Evolutionary conservation across 2,113 vertebrate species (phyloP).

Genomic region (Cacatua alba): DNA sequence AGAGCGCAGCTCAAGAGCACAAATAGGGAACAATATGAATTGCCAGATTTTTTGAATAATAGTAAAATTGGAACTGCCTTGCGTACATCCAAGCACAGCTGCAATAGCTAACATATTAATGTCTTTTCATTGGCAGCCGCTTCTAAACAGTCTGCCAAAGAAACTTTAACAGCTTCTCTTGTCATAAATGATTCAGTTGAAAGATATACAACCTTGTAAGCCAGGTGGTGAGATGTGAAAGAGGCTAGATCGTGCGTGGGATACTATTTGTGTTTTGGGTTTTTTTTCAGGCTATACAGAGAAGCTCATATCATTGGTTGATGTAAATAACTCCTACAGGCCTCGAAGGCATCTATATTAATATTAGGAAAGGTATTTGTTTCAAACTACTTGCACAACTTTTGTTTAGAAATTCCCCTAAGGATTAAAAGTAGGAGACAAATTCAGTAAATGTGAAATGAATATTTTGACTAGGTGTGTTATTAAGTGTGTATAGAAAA

Average conservation of each 20-base stretch:
- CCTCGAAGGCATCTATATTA: not conserved
- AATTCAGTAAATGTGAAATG: not conserved
- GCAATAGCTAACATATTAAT: constrained; percentile 32
- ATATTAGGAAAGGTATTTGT: not conserved
- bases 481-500: not conserved
- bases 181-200: constrained; percentile 58
- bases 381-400: not conserved
- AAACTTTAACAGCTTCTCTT: constrained; percentile 43
- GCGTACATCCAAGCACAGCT: constrained; percentile 40
- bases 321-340: not conserved
- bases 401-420: not conserved
- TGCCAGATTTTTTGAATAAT: constrained; percentile 22
- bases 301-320: not conserved
- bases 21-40: not conserved
- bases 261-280: rapidly evolving
- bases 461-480: not conserved
- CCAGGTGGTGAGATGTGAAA: constrained; percentile 51
- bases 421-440: not conserved
- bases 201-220: constrained; percentile 50
- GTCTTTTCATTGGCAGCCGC: constrained; percentile 56
- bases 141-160: constrained; percentile 54
- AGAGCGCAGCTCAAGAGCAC: not conserved
- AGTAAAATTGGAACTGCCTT: constrained; percentile 24
- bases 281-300: not conserved
- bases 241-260: not conserved